Conservation (phyloP, 2,797 vertebrate species). For the Moxostoma hubbsi region DNA sequence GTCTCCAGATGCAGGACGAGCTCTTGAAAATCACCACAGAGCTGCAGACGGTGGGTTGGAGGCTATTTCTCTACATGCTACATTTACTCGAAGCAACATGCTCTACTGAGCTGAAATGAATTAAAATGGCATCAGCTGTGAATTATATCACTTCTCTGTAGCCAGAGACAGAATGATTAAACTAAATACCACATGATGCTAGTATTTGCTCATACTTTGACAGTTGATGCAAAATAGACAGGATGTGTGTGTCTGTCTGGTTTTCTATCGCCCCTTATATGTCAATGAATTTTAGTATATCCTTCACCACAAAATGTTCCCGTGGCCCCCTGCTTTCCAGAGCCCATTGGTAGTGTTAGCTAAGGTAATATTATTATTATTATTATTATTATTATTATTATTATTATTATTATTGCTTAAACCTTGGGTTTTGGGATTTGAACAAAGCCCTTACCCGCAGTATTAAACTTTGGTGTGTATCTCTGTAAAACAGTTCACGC, state of each 20-base stretch:
- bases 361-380: too few relatives aligned
- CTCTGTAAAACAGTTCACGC: too few relatives aligned
- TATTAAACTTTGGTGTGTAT: too few relatives aligned
- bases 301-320: background rate
- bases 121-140: constrained; percentile 24
- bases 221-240: background rate
- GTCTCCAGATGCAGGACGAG: constrained; percentile 89
- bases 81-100: background rate
- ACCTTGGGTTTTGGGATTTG: too few relatives aligned
- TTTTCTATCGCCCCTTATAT: background rate
- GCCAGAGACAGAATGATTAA: constrained; percentile 1
- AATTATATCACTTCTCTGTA: constrained; percentile 8
- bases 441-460: too few relatives aligned
- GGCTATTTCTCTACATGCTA: background rate
- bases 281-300: background rate
- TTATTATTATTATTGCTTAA: too few relatives aligned
- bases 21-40: constrained; percentile 85
- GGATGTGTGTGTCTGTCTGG: background rate
- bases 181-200: background rate
- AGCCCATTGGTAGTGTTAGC: too few relatives aligned
- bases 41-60: constrained; percentile 82
- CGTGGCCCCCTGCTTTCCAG: background rate
- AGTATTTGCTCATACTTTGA: constrained; percentile 7
- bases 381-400: too few relatives aligned
- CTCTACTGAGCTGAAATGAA: constrained; percentile 4